Evolutionary conservation across 1,140 invertebrate genomes (phyloP).

Genomic region (Drosophila sulfurigaster): DNA sequence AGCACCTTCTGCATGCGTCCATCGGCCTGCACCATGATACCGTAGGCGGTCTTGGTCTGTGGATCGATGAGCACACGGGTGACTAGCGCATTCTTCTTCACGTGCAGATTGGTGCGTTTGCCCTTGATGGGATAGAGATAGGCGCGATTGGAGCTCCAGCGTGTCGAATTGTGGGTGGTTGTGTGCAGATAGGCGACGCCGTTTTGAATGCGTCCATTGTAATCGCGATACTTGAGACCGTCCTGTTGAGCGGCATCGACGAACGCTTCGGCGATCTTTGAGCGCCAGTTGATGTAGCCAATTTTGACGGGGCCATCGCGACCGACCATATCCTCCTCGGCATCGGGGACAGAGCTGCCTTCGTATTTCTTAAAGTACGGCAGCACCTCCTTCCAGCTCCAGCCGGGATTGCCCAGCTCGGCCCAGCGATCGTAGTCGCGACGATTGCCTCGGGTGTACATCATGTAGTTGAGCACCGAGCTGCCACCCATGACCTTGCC

Average conservation of each 20-base stretch:
- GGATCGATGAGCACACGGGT: constrained; percentile 91
- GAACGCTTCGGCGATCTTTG: constrained; percentile 88
- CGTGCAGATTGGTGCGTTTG: constrained; percentile 88
- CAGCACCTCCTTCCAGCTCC: constrained; percentile 93
- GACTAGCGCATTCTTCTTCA: constrained; percentile 88
- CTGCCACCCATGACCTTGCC: constrained; percentile 94
- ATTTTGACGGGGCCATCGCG: constrained; percentile 86
- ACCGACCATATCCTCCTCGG: constrained; percentile 86
- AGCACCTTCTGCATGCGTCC: constrained; percentile 86
- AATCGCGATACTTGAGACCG: constrained; percentile 89
- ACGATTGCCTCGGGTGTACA: constrained; percentile 92
- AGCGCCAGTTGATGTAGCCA: constrained; percentile 87
- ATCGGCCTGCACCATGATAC: constrained; percentile 88
- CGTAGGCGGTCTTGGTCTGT: constrained; percentile 87
- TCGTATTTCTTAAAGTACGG: constrained; percentile 94
- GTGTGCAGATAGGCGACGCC: constrained; percentile 89
- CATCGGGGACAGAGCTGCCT: constrained; percentile 87
- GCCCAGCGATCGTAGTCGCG: constrained; percentile 93
- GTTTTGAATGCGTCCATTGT: constrained; percentile 89
- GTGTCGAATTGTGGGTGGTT: constrained; percentile 89
- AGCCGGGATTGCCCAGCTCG: constrained; percentile 90
- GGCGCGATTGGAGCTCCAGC: constrained; percentile 91
- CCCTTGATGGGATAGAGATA: constrained; percentile 89
- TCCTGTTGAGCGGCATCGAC: constrained; percentile 88
- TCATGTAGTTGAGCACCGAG: constrained; percentile 95